A percentile compares a stretch with the other conserved stretches of the same genome.
phyloP scores from a whole-genome alignment of 2,797 vertebrate species.

The Tragopan temminckii region DNA sequence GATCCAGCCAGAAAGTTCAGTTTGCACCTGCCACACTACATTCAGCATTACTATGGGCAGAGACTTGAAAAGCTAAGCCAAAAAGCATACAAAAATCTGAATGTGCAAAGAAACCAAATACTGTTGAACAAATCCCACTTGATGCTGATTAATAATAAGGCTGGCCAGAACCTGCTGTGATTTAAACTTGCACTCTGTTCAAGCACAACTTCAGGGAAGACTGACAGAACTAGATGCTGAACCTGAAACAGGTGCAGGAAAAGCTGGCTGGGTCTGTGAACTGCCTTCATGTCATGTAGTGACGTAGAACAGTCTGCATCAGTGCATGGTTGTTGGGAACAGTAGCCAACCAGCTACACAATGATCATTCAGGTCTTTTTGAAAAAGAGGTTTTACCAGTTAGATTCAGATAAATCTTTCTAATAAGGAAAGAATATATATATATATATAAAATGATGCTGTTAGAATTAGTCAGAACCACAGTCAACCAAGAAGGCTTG shows the following conservation, averaged over 20 bases:
- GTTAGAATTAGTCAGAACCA: conserved; percentile 1
- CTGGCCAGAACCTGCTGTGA: conserved; percentile 25
- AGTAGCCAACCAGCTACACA: conserved; percentile 15
- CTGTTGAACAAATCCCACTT: conserved; percentile 5
- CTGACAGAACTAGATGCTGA: conserved; percentile 9
- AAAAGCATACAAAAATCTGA: neutral
- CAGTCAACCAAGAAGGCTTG: neutral
- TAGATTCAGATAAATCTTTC: conserved; percentile 26
- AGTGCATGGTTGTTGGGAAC: neutral
- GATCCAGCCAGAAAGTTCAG: neutral
- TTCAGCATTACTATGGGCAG: neutral
- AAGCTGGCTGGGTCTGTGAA: conserved; percentile 2
- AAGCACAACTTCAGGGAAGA: conserved; percentile 28
- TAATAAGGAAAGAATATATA: neutral
- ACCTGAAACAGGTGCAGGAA: conserved; percentile 11
- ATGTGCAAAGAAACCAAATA: conserved; percentile 1
- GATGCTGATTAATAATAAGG: conserved; percentile 15
- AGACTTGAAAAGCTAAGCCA: conserved; percentile 13
- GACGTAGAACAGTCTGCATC: neutral
- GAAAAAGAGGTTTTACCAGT: neutral
- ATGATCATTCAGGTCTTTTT: neutral
- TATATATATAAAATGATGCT: neutral
- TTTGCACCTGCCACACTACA: neutral
- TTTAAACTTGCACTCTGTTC: neutral
- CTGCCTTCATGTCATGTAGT: neutral